Conservation (phyloP, 2,888 invertebrate genomes). For the Esperia sulphurella region DNA sequence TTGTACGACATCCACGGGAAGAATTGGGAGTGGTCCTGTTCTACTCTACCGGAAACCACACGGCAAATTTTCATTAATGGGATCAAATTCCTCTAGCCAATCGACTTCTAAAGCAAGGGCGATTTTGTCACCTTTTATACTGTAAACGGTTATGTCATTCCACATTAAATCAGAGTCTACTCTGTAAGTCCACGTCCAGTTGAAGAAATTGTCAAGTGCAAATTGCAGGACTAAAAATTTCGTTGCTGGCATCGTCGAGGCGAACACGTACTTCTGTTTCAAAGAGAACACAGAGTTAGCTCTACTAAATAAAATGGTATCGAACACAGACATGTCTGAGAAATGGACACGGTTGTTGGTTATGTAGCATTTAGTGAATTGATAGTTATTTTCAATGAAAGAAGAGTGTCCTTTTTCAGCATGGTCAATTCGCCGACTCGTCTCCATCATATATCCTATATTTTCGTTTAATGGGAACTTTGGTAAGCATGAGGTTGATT, state of each 20-base stretch:
- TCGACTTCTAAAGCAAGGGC: slow-evolving; percentile 28
- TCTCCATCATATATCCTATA: neutral
- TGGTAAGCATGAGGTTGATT: too few relatives aligned
- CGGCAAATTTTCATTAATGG: slow-evolving; percentile 17
- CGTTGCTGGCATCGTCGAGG: slow-evolving; percentile 41
- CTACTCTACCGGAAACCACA: too few relatives aligned
- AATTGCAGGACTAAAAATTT: slow-evolving; percentile 37
- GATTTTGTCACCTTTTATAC: slow-evolving; percentile 17
- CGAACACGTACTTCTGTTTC: slow-evolving; percentile 42
- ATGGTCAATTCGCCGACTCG: neutral
- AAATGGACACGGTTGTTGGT: slow-evolving; percentile 33
- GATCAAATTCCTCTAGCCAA: slow-evolving; percentile 30
- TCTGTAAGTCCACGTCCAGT: slow-evolving; percentile 33
- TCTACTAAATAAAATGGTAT: slow-evolving; percentile 38
- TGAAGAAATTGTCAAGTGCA: slow-evolving; percentile 34
- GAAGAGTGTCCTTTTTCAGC: neutral
- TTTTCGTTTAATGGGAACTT: neutral
- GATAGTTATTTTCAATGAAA: slow-evolving; percentile 40
- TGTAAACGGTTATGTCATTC: slow-evolving; percentile 20
- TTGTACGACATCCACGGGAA: too few relatives aligned
- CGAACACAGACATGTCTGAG: slow-evolving; percentile 33
- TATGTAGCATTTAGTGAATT: slow-evolving; percentile 46
- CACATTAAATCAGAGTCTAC: slow-evolving; percentile 25
- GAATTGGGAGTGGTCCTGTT: too few relatives aligned
- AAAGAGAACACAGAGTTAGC: slow-evolving; percentile 8